Percentiles rank a stretch among this genome's conserved stretches.
These are phyloP conservation scores for Incurvaria masculella DNA, from an alignment of 2,888 invertebrate genomes.

Conservation along the genomic window DNA sequence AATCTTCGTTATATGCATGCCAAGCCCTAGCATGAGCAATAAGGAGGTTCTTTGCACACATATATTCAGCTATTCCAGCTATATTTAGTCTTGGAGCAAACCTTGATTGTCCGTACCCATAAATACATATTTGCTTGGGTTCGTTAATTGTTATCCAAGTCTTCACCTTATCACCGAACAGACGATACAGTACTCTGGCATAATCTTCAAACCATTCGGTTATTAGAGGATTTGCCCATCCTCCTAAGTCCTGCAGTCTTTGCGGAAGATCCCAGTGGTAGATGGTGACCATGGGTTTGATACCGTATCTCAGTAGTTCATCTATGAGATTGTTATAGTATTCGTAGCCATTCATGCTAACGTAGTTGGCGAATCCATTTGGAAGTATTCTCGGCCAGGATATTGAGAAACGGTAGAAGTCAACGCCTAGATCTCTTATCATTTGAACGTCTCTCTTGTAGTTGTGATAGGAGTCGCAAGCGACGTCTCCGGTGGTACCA, in stretches of 20 bases:
- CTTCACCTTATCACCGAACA: slow-evolving; percentile 50
- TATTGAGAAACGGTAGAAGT: slow-evolving; percentile 57
- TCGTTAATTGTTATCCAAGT: slow-evolving; percentile 62
- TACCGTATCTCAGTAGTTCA: slow-evolving; percentile 53
- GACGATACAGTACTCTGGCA: slow-evolving; percentile 36
- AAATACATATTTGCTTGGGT: slow-evolving; percentile 37
- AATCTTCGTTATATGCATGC: slow-evolving; percentile 41
- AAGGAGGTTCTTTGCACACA: slow-evolving; percentile 47
- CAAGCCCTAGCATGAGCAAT: slow-evolving; percentile 56
- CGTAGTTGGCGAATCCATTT: slow-evolving; percentile 43
- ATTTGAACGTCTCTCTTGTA: slow-evolving; percentile 53
- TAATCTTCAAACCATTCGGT: slow-evolving; percentile 49
- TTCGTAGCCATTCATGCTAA: slow-evolving; percentile 57
- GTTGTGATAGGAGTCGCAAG: slow-evolving; percentile 60
- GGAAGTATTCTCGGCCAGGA: slow-evolving; percentile 66
- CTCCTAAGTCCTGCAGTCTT: slow-evolving; percentile 55
- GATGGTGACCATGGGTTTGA: slow-evolving; percentile 59
- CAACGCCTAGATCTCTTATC: slow-evolving; percentile 39
- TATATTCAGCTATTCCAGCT: slow-evolving; percentile 47
- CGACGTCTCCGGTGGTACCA: slow-evolving; percentile 53
- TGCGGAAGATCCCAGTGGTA: slow-evolving; percentile 57
- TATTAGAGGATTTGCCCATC: slow-evolving; percentile 47
- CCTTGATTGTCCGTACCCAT: slow-evolving; percentile 40
- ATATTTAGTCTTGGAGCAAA: slow-evolving; percentile 37
- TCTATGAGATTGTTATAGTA: slow-evolving; percentile 66